Evolutionary conservation across 30 jellyfish, hydroid and myxozoan genomes (phyloP), one percentile per base, ranked within the genome.

Genomic region (Pelagia noctiluca): DNA sequence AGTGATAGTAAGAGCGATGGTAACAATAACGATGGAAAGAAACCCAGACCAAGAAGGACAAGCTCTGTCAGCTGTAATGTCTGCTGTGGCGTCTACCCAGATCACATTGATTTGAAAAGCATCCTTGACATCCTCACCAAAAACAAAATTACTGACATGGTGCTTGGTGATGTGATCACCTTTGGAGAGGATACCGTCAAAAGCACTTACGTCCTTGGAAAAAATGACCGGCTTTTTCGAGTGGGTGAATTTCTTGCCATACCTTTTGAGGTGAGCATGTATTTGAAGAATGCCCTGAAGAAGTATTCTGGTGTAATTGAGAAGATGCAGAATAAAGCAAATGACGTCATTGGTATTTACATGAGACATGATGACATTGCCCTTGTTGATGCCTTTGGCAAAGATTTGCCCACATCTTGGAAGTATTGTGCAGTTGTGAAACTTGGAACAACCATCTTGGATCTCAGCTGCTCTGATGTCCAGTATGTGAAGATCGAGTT

Each of bases 21-120:
- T 24, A 53, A 35, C 35, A 66, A 67, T 33, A 77, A 69, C 35
- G 22, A 38, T 16, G 37, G 50, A 28, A 81, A 69, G 71, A 61
- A n/a, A 26, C 47, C 57, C 49, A 42, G 8, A 16, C 57, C n/a
- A n/a, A 54, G 50, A 38, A 61, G 42, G 29, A 29, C 5, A 23
- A 19, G 66, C 3, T 7, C 46, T 46, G 31, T 29, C 42, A 69
- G 53, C 30, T 62, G 68, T 38, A 28, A 23, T 29, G 34, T 38
- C 31, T 64, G 68, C 7, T 81, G 91, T 50, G 91, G 91, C 19
- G 66, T 33, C 0, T 81, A 37, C 71, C 91, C 91, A 0, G 78
- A 81, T 35, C 50, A 52, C n/a, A 19, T 81, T n/a, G 46, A 33
- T 21, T 32, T 72, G 8, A 54, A 50, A 18, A 36, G 61, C 64